Conservation (phyloP, 2,888 invertebrate genomes). For the Hirtodrosophila confusa region DNA sequence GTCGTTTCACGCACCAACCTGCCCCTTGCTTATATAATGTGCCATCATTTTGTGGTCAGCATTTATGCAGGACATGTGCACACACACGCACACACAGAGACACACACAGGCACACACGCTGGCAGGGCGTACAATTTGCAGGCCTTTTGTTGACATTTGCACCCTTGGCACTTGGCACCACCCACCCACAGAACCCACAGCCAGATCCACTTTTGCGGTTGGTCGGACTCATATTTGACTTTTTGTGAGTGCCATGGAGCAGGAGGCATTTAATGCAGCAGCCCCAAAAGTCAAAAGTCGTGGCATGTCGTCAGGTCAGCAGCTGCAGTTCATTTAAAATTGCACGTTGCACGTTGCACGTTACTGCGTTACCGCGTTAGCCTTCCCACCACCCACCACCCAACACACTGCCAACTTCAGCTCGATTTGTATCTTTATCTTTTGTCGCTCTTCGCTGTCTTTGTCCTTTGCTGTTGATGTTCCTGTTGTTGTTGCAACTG, state of each 20-base stretch:
- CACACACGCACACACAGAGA: constrained; percentile 41
- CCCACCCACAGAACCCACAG: constrained; percentile 15
- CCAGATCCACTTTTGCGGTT: constrained; percentile 36
- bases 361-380: too few relatives aligned
- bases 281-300: constrained; percentile 67
- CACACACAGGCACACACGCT: constrained; percentile 20
- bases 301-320: constrained; percentile 42
- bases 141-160: constrained; percentile 71
- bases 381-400: neutral
- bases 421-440: constrained; percentile 12
- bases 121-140: constrained; percentile 47
- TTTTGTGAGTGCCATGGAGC: constrained; percentile 62
- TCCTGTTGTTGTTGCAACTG: constrained; percentile 14
- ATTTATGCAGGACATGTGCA: constrained; percentile 69
- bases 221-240: constrained; percentile 65
- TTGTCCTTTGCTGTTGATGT: constrained; percentile 1
- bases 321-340: constrained; percentile 52
- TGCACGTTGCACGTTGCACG: constrained; percentile 26
- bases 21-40: constrained; percentile 65
- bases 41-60: constrained; percentile 80
- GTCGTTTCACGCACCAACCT: constrained; percentile 43
- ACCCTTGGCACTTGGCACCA: constrained; percentile 25
- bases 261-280: constrained; percentile 61
- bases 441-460: constrained; percentile 2
- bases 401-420: constrained; percentile 9